Conservation (phyloP, 2,888 invertebrate genomes). For the Oxyteleia sp. region DNA sequence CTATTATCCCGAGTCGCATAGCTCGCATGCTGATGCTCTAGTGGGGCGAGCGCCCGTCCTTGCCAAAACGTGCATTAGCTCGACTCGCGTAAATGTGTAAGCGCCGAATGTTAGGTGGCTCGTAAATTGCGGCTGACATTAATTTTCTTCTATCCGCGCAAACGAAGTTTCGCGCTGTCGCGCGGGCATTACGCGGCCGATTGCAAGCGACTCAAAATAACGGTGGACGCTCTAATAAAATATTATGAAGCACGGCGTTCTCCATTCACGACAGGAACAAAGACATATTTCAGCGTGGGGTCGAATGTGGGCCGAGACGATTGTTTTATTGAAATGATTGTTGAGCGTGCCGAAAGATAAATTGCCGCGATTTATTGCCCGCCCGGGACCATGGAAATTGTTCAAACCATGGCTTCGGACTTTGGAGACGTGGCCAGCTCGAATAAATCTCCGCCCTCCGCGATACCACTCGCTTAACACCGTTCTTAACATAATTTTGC, state of each 20-base stretch:
- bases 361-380: conserved; percentile 45
- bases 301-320: conserved; percentile 55
- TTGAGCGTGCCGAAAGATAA: conserved; percentile 41
- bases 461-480: background rate
- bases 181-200: conserved; percentile 7
- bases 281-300: conserved; percentile 37
- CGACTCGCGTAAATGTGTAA: conserved; percentile 45
- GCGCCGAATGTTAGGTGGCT: conserved; percentile 50
- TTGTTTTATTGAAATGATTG: conserved; percentile 66
- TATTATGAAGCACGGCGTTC: conserved; percentile 38
- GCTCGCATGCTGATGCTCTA: conserved; percentile 34
- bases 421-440: background rate
- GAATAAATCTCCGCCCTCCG: conserved; percentile 3
- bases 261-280: conserved; percentile 53
- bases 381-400: conserved; percentile 18
- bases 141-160: conserved; percentile 58
- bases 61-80: conserved; percentile 40
- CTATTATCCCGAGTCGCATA: conserved; percentile 48
- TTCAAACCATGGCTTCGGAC: conserved; percentile 8
- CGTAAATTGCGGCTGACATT: conserved; percentile 62
- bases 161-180: conserved; percentile 44
- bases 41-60: background rate
- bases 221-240: conserved; percentile 42
- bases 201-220: conserved; percentile 48
- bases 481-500: conserved; percentile 19